Base-by-base conservation (phyloP, 2,797 vertebrate species). In the Sebastes matsubarae region DNA sequence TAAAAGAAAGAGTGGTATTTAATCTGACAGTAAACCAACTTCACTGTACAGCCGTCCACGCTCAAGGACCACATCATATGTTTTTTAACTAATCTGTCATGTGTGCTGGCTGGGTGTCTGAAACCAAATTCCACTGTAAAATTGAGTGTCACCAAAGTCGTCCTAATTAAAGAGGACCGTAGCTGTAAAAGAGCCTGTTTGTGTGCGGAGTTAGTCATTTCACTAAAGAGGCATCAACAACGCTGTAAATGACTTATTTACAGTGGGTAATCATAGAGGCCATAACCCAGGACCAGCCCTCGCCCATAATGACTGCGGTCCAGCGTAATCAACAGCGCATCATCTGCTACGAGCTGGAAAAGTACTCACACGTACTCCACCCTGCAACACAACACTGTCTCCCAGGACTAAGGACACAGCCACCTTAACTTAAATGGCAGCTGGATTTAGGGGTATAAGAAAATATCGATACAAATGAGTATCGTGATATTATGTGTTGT, bases 181-280 rank as follows among this genome's bases (percentile, higher is more conserved):
- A 13, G 78, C 71, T 72, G 90, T 90, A 89, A 94, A 94, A 90
- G 72, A 82, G 83, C 74, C 69, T 16, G 38, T 90, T 87, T 91
- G 82, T 89, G 89, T 80, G 83, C 52, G 55, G 79, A 92, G 89
- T 89, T 76, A 90, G 88, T 91, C 76, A 92, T 93, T 94, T 89
- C 81, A 88, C 85, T 86, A 74, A 91, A 91, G 87, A 94, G 81
- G 92, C 86, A 93, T 92, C 91, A 93, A 89, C 91, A 93, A 90
- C 92, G 91, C 89, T 85, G 92, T 92, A 95, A 95, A 95, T 94
- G 90, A 94, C 80, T 92, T 75, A 88, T 92, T 88, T 86, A 92
- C 85, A 91, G 89, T 88, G 72, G 65, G 90, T 95, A 95, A 95
- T 95, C 94, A 96, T 88, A 92, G 89, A 90, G 93, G 85, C 91